Evolutionary conservation across 2,113 vertebrate genomes (phyloP), one percentile per base, ranked within the genome.

Genomic region (Rattus rattus): DNA sequence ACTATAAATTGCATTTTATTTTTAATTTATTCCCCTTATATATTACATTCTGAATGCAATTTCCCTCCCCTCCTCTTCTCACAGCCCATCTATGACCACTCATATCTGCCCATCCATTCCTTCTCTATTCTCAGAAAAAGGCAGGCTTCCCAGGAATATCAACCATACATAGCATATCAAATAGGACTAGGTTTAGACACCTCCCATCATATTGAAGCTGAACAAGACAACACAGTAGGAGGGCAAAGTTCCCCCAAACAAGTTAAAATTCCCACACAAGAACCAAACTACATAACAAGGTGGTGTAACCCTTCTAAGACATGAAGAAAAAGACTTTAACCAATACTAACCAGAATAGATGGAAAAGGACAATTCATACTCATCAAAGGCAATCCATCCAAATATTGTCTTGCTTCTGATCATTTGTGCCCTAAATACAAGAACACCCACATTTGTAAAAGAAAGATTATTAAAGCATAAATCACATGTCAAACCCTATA

Each of bases 21-120:
- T n/a, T 73, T 73, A 39, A 73, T 20, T 73, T 20, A 39, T 73
- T 73, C 8, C 39, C 8, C 8, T 73, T 8, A 73, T 22, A 39
- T 19, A 6, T 8, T 39, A 9, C n/a, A 39, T 39, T 1, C n/a
- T 73, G 19, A 73, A 17, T 10, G 1, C 7, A 73, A 3, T 73
- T 73, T 39, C 1, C 70, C 36, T n/a, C 36, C 3, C 70, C 8
- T 39, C 1, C 19, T 73, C n/a, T 73, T 22, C 19, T 73, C 70
- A n/a, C 8, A 73, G n/a, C 7, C 7, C 7, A 17, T 22, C n/a
- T 6, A 17, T 1, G 1, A 39, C 70, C 6, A 19, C 36, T 6
- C 1, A 19, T 7, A 6, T 11, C 14, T 72, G 6, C 69, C 19
- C n/a, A 22, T 22, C 16, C 19, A 73, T n/a, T 22, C 19, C n/a